Conservation (phyloP, 2,113 vertebrate genomes). For the Hypomesus transpacificus region DNA sequence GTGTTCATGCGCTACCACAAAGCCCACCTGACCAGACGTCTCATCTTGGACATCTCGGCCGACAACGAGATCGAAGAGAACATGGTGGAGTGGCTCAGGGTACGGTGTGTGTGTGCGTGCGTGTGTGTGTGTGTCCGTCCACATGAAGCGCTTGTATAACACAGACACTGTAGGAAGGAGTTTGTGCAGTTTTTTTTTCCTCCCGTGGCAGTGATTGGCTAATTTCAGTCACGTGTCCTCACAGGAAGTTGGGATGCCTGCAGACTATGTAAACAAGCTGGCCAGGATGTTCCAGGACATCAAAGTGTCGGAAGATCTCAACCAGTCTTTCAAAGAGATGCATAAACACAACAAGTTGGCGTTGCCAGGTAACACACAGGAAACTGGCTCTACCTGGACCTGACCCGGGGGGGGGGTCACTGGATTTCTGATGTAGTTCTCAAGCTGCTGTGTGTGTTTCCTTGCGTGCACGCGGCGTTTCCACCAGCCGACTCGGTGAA, state of each 20-base stretch:
- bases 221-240: slow-evolving; percentile 4
- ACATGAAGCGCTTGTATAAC: background rate
- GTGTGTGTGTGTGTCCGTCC: background rate
- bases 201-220: background rate
- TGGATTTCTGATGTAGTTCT: no score
- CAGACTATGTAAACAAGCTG: slow-evolving; percentile 98
- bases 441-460: background rate
- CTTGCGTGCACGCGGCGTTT: no score
- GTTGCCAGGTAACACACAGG: slow-evolving; percentile 82
- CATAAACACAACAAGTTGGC: slow-evolving; percentile 99
- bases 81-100: slow-evolving; percentile 99
- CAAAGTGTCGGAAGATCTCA: slow-evolving; percentile 98
- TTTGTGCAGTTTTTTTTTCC: background rate
- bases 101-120: slow-evolving; percentile 45
- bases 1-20: slow-evolving; percentile 99
- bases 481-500: slow-evolving; percentile 93
- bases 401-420: no score
- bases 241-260: slow-evolving; percentile 99
- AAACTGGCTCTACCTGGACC: background rate
- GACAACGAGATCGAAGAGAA: slow-evolving; percentile 99
- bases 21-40: slow-evolving; percentile 93
- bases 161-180: background rate
- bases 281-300: slow-evolving; percentile 99
- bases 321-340: slow-evolving; percentile 99
- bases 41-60: slow-evolving; percentile 98